Percentiles rank a stretch among this genome's conserved stretches.
These are phyloP conservation scores for Potamilus streckersoni DNA, from an alignment of 1,140 invertebrate species.

Conservation along the genomic window DNA sequence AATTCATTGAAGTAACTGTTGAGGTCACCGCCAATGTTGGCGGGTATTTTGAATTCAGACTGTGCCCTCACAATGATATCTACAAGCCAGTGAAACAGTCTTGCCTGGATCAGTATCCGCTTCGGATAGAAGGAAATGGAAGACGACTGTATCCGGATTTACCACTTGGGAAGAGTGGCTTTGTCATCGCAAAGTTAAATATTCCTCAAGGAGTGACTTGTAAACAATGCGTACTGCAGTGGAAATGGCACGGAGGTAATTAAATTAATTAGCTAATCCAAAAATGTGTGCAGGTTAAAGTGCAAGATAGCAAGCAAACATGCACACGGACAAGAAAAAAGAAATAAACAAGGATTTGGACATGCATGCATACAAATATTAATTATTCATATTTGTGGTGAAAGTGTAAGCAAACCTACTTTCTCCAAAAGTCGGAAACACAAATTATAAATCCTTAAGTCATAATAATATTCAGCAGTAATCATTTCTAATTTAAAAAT, in stretches of 20 bases:
- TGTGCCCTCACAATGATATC: constrained; percentile 76
- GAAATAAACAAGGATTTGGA: too few species aligned
- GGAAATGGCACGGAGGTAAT: constrained; percentile 65
- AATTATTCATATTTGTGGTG: too few species aligned
- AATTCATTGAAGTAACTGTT: constrained; percentile 20
- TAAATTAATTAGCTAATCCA: not conserved
- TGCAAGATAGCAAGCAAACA: too few species aligned
- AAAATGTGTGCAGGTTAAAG: too few species aligned
- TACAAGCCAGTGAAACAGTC: constrained; percentile 8
- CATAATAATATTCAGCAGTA: too few species aligned
- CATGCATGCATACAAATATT: too few species aligned
- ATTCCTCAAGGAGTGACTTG: constrained; percentile 57
- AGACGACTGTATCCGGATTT: constrained; percentile 5
- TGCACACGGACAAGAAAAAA: too few species aligned
- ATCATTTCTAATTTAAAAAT: too few species aligned
- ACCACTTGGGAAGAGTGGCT: not conserved
- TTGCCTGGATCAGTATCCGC: constrained; percentile 22
- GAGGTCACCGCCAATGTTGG: constrained; percentile 35
- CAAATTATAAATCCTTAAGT: too few species aligned
- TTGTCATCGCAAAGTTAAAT: constrained; percentile 34
- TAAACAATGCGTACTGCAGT: constrained; percentile 61
- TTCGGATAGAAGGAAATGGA: constrained; percentile 8
- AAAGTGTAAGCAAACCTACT: too few species aligned
- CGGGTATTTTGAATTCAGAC: constrained; percentile 87
- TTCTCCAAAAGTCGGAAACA: too few species aligned